These are phyloP conservation scores for Trachemys scripta DNA, from an alignment of 2,113 vertebrate species.

Conservation along the genomic window DNA sequence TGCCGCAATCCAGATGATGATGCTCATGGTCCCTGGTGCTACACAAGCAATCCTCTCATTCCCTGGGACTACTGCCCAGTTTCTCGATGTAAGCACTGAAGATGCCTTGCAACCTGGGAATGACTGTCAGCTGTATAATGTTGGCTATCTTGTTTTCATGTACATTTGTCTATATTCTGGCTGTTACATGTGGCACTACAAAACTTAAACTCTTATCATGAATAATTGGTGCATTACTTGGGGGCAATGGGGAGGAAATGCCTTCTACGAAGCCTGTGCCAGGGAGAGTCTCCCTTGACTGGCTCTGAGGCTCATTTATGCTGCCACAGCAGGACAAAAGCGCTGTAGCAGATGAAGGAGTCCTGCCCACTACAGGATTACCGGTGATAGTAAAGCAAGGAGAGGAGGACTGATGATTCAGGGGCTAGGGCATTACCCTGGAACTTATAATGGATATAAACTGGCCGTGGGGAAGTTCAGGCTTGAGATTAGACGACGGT, in stretches of 20 bases:
- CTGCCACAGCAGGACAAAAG: conserved; percentile 35
- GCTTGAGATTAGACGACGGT: too few species aligned
- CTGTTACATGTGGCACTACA: not conserved
- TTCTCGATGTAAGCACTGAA: conserved; percentile 90
- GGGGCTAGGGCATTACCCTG: conserved; percentile 36
- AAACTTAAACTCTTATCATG: not conserved
- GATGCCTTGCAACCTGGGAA: not conserved
- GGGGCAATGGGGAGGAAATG: conserved; percentile 34
- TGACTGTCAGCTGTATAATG: not conserved
- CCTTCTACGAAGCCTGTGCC: conserved; percentile 51
- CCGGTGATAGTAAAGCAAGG: conserved; percentile 2
- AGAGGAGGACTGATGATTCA: conserved; percentile 59
- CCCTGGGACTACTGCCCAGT: conserved; percentile 96
- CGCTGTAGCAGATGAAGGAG: conserved; percentile 58
- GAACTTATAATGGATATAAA: too few species aligned
- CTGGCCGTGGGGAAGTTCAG: too few species aligned
- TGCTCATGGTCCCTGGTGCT: conserved; percentile 98
- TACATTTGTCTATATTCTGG: not conserved
- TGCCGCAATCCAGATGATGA: conserved; percentile 97
- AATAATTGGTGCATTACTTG: conserved; percentile 16
- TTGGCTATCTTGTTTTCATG: not conserved
- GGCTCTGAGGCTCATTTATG: conserved; percentile 52
- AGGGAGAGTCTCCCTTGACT: conserved; percentile 47
- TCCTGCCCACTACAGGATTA: conserved; percentile 51
- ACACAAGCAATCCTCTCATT: conserved; percentile 90